Percentiles rank a stretch among this genome's conserved stretches.
phyloP scores from a whole-genome alignment of 2,888 invertebrate genomes.

The Melanostoma scalare region DNA sequence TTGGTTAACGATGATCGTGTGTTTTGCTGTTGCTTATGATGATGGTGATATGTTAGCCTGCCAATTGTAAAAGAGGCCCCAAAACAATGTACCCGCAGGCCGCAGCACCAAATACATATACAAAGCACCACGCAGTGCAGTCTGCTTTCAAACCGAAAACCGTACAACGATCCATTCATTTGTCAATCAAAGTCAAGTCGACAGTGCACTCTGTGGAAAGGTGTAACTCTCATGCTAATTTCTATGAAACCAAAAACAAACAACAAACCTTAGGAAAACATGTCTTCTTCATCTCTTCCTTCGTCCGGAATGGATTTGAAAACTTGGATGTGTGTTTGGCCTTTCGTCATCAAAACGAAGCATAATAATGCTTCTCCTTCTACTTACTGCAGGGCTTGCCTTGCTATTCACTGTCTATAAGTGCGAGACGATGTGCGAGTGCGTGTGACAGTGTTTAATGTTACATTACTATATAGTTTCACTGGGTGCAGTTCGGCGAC shows the following conservation, averaged over 20 bases:
- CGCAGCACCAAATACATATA: conserved; percentile 7
- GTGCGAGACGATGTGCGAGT: conserved; percentile 5
- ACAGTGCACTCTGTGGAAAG: conserved; percentile 65
- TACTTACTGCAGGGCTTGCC: conserved; percentile 30
- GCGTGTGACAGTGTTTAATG: conserved; percentile 39
- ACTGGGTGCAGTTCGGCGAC: conserved; percentile 44
- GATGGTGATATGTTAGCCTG: conserved; percentile 66
- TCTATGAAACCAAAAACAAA: conserved; percentile 50
- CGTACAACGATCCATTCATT: conserved; percentile 64
- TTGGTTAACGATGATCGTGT: conserved; percentile 39
- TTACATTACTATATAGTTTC: conserved; percentile 50
- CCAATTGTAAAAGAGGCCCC: conserved; percentile 49
- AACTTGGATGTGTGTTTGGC: conserved; percentile 29
- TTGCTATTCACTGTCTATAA: not conserved
- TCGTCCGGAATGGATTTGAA: not conserved
- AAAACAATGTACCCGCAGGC: conserved; percentile 14
- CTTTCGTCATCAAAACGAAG: conserved; percentile 32
- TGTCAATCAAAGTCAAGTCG: conserved; percentile 68
- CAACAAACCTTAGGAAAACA: conserved; percentile 62
- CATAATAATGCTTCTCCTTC: conserved; percentile 21
- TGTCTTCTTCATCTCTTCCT: conserved; percentile 41
- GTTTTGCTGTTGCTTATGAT: conserved; percentile 34
- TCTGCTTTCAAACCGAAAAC: conserved; percentile 31
- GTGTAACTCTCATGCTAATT: conserved; percentile 72
- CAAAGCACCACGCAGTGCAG: not conserved